Percentiles rank a stretch among this genome's conserved stretches.
Evolutionary conservation across 2,888 invertebrate species (phyloP).

Genomic region (Patella caerulea): DNA sequence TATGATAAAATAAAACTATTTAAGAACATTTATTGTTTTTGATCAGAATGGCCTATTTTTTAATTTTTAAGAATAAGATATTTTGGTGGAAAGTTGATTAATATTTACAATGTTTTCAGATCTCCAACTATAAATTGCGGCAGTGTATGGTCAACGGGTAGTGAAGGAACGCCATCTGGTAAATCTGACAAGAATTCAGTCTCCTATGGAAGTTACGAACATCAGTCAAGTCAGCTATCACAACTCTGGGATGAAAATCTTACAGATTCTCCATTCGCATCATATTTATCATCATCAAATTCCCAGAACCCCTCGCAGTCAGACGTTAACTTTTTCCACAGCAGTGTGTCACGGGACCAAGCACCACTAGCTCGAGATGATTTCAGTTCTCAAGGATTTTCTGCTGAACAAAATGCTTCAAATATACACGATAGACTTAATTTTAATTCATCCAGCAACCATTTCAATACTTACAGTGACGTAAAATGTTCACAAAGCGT

Average conservation of each 20-base stretch:
- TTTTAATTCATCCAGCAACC: neutral
- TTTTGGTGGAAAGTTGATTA: neutral
- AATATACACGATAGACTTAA: neutral
- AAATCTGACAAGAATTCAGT: constrained; percentile 33
- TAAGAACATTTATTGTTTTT: too few species aligned
- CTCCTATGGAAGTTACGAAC: constrained; percentile 39
- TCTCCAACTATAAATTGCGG: constrained; percentile 38
- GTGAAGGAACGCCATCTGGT: constrained; percentile 38
- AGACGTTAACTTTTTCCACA: neutral
- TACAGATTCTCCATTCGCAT: constrained; percentile 20
- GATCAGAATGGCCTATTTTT: too few species aligned
- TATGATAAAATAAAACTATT: too few species aligned
- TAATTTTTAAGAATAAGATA: too few species aligned
- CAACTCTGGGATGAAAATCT: constrained; percentile 36
- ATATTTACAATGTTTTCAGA: constrained; percentile 33
- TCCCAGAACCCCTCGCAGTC: neutral
- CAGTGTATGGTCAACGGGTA: constrained; percentile 52
- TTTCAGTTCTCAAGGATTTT: neutral
- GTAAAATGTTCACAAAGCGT: neutral
- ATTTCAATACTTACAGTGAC: neutral
- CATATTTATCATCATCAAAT: constrained; percentile 10
- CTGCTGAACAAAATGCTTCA: neutral
- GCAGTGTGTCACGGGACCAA: neutral
- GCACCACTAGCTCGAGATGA: neutral
- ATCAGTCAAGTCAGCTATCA: constrained; percentile 16